Evolutionary conservation across 2,113 vertebrate genomes (phyloP).

Genomic region (Chaetorhynchus papuensis): DNA sequence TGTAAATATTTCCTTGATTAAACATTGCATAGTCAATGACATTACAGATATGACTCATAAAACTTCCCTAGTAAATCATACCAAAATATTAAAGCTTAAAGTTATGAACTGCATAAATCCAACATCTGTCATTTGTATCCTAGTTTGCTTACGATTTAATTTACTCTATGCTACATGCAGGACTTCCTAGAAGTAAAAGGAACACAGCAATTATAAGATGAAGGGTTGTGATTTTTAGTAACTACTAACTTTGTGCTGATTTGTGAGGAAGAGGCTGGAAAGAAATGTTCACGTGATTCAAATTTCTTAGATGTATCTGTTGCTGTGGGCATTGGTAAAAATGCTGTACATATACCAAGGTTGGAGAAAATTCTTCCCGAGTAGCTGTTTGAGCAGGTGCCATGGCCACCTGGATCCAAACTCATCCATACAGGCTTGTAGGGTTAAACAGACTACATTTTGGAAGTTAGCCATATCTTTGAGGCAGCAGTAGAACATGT

Average conservation of each 20-base stretch:
- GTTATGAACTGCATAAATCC: not conserved
- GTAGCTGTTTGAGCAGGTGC: not conserved
- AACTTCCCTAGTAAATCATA: not conserved
- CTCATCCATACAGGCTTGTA: not conserved
- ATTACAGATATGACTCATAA: not conserved
- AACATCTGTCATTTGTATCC: not conserved
- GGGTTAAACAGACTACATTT: not conserved
- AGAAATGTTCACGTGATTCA: not conserved
- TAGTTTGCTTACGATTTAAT: not conserved
- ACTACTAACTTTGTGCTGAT: not conserved
- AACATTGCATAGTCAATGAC: not conserved
- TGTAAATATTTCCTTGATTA: constrained; percentile 37
- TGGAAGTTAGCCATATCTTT: not conserved
- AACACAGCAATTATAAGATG: not conserved
- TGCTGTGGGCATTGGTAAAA: not conserved
- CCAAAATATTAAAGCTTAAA: not conserved
- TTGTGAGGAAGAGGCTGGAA: not conserved
- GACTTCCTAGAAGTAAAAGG: not conserved
- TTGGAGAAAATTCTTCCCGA: not conserved
- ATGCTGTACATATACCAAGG: not conserved
- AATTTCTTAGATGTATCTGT: not conserved
- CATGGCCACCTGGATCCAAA: not conserved
- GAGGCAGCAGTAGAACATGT: not conserved
- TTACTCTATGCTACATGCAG: not conserved
- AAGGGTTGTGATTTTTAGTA: not conserved